Base-by-base conservation (phyloP, 2,888 invertebrate species). In the Mystacides longicornis region DNA sequence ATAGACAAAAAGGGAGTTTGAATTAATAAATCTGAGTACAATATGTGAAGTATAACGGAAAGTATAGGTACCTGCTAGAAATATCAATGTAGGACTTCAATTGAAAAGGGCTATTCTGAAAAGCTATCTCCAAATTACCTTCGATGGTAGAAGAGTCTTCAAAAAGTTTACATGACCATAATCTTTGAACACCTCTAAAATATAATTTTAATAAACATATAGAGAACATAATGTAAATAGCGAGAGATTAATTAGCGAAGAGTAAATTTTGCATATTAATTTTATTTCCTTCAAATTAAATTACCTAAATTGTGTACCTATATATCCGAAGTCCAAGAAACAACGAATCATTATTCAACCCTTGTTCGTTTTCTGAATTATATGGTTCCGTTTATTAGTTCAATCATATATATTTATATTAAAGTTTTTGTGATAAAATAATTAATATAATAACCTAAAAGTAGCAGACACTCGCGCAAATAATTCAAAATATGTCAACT, bases 31-130 rank as follows among this genome's bases (percentile, higher is more conserved):
- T n/a, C n/a, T n/a, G n/a, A n/a, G n/a, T n/a, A n/a, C n/a, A n/a
- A n/a, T n/a, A n/a, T n/a, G n/a, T n/a, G n/a, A n/a, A n/a, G n/a
- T n/a, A n/a, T n/a, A n/a, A n/a, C n/a, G n/a, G n/a, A n/a, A n/a
- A n/a, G n/a, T n/a, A n/a, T n/a, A n/a, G n/a, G 23, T 52, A 87
- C 89, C 89, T 83, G 75, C 90, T 90, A 2, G 90, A 88, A 46
- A 85, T 66, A 19, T 67, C 64, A 1, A 87, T 69, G 33, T 67
- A 66, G 18, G 86, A 83, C 63, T 77, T 75, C 66, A 80, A 81
- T 11, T 69, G 60, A 2, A 85, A 80, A 43, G 69, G 71, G 14
- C 88, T 65, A 57, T 69, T 72, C 45, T 70, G 65, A 27, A 89
- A 71, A 5, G 80, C 86, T 62, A 79, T 67, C 72, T 90, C 89